Base-by-base conservation (phyloP, 23 tunicate species). In the Clavelina lepadiformis region DNA sequence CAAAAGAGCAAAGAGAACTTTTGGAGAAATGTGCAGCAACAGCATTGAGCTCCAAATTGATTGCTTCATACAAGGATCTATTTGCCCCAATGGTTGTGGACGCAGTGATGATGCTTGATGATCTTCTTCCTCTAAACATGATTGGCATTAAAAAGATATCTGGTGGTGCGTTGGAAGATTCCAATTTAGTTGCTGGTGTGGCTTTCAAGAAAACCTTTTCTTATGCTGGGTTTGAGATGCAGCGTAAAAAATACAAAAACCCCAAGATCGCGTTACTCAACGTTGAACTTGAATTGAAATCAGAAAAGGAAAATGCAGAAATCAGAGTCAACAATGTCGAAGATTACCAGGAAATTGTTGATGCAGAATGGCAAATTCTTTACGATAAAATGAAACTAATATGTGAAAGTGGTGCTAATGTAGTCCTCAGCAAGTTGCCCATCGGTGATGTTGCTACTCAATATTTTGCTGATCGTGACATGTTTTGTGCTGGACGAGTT, bases 401-500 rank as follows among this genome's bases (percentile, higher is more conserved):
- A 51, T 63, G 70, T 57, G 85, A 93, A 49, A 77, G 93, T 74
- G 98, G 98, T 34, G 98, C 98, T 26, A 71, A 78, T 89, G 91
- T 81, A 63, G 98, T 93, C 18, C 75, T 93, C 11, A 77, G 87
- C 47, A 93, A 84, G 45, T 75, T 93, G 8, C 98, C 98, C 0
- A 93, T 93, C 35, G 98, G 98, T 28, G 98, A 93, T 73, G 98
- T 93, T 7, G 98, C 98, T 21, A 93, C 98, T 22, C 98, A 93
- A 47, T 93, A 78, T 74, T 93, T 93, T 55, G 98, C 98, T 41
- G 98, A 93, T 46, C 82, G 94, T 23, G 98, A 83, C 51, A 93
- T 85, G 94, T 93, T 93, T 38, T 93, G 98, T 75, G 98, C 98
- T 64, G 98, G 98, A 8, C 52, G 98, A 63, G 98, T 93, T n/a